Percentiles rank a stretch among this genome's conserved stretches.
phyloP scores from a whole-genome alignment of 2,888 invertebrate species.

The Drosophila kanekoi region DNA sequence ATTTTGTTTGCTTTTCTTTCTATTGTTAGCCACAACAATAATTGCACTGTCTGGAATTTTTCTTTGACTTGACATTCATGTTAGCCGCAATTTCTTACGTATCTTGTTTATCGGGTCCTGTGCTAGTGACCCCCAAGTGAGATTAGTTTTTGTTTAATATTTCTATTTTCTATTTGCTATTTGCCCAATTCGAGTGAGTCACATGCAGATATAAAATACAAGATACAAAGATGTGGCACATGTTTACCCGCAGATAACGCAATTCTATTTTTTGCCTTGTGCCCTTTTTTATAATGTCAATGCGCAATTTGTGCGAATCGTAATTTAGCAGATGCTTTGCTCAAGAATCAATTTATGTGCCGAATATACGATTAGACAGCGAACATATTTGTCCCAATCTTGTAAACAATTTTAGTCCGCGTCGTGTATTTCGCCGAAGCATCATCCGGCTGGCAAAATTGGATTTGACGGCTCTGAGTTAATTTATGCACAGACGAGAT shows the following conservation, averaged over 20 bases:
- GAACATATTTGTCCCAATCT: slow-evolving; percentile 2
- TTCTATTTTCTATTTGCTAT: slow-evolving; percentile 16
- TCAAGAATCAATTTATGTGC: slow-evolving; percentile 19
- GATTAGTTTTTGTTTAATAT: slow-evolving; percentile 33
- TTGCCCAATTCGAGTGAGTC: slow-evolving; percentile 19
- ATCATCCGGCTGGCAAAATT: too few relatives aligned
- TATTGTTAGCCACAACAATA: slow-evolving; percentile 52
- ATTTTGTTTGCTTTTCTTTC: slow-evolving; percentile 21
- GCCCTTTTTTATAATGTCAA: slow-evolving; percentile 12
- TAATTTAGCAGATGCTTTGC: slow-evolving; percentile 6
- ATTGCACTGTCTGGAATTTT: slow-evolving; percentile 30
- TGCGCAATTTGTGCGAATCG: slow-evolving; percentile 17
- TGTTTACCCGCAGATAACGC: slow-evolving; percentile 43
- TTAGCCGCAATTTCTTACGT: background rate
- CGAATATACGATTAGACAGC: background rate
- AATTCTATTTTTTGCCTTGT: background rate
- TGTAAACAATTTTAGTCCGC: slow-evolving; percentile 23
- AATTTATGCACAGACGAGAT: too few relatives aligned
- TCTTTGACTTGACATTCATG: slow-evolving; percentile 31
- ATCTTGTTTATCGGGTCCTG: slow-evolving; percentile 23
- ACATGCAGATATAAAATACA: slow-evolving; percentile 29
- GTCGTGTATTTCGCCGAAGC: background rate
- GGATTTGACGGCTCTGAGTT: too few relatives aligned
- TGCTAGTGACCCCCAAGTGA: slow-evolving; percentile 55
- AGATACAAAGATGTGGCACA: slow-evolving; percentile 13